phyloP scores from a whole-genome alignment of 1,140 invertebrate genomes.

The Cydia pomonella region DNA sequence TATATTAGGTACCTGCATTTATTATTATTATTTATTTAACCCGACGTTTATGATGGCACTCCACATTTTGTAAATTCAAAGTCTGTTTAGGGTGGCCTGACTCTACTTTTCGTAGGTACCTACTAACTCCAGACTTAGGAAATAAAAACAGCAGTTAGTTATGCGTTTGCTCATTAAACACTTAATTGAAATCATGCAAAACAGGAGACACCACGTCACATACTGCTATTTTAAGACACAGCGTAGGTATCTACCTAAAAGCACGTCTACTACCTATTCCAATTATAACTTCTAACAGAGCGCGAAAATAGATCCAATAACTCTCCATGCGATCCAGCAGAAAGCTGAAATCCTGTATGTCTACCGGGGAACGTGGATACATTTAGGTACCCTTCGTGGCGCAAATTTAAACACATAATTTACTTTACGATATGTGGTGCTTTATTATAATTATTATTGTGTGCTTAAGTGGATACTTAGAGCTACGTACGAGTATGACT shows the following conservation, averaged over 20 bases:
- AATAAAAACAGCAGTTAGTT: too few species aligned
- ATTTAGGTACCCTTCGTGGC: not conserved
- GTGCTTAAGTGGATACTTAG: too few species aligned
- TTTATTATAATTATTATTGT: too few species aligned
- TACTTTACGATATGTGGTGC: too few species aligned
- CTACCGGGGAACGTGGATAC: not conserved
- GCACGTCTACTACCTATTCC: conserved; percentile 59
- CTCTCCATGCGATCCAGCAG: conserved; percentile 36
- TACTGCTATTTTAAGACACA: conserved; percentile 37
- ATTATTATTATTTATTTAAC: too few species aligned
- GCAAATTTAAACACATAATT: not conserved
- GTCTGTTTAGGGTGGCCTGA: too few species aligned
- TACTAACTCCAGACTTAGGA: too few species aligned
- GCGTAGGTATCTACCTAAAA: conserved; percentile 48
- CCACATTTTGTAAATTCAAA: too few species aligned
- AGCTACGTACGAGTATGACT: too few species aligned
- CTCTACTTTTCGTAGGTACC: too few species aligned
- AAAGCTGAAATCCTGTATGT: conserved; percentile 6
- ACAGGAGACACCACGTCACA: conserved; percentile 31
- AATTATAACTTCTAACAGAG: conserved; percentile 53
- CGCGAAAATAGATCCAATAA: conserved; percentile 46
- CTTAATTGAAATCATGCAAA: conserved; percentile 8
- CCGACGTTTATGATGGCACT: too few species aligned
- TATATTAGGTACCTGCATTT: too few species aligned
- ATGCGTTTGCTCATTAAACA: not conserved